Percentiles rank a stretch among this genome's conserved stretches.
phyloP scores from a whole-genome alignment of 2,888 invertebrate species.

The Drosophila nr. perissopoda region DNA sequence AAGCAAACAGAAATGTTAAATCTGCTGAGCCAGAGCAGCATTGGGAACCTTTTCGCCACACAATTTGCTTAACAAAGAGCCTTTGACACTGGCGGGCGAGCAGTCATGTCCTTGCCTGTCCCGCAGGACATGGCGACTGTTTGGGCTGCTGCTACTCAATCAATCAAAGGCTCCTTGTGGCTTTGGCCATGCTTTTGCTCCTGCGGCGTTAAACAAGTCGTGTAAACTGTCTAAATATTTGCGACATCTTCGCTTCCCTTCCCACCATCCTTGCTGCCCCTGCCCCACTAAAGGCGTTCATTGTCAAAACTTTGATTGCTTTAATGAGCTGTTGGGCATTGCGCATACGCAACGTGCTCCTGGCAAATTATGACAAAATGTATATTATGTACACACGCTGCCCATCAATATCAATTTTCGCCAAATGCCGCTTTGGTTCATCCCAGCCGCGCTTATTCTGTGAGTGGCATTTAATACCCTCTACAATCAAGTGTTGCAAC shows the following conservation, averaged over 20 bases:
- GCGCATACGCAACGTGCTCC: constrained; percentile 57
- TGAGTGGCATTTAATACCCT: not conserved
- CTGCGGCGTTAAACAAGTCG: constrained; percentile 61
- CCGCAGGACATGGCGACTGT: not conserved
- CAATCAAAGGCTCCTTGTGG: constrained; percentile 72
- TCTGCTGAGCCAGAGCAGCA: constrained; percentile 36
- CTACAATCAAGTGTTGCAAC: not conserved
- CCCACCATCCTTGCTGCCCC: too few species aligned
- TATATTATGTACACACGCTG: constrained; percentile 12
- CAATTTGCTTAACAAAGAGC: constrained; percentile 79
- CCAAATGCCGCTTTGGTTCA: constrained; percentile 8
- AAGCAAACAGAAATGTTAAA: constrained; percentile 53
- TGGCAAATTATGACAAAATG: constrained; percentile 61
- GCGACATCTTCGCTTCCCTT: constrained; percentile 18
- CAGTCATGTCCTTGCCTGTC: constrained; percentile 14
- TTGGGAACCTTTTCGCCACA: constrained; percentile 56
- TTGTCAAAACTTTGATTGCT: constrained; percentile 49
- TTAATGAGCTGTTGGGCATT: constrained; percentile 70
- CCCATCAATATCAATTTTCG: constrained; percentile 69
- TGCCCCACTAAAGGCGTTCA: not conserved
- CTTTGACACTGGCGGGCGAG: constrained; percentile 64
- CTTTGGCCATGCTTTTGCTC: constrained; percentile 46
- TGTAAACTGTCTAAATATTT: constrained; percentile 74
- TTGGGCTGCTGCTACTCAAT: constrained; percentile 44
- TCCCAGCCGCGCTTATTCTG: not conserved